Base-by-base conservation (phyloP, 30 jellyfish, hydroid and myxozoan species). In the Sanderia malayensis region DNA sequence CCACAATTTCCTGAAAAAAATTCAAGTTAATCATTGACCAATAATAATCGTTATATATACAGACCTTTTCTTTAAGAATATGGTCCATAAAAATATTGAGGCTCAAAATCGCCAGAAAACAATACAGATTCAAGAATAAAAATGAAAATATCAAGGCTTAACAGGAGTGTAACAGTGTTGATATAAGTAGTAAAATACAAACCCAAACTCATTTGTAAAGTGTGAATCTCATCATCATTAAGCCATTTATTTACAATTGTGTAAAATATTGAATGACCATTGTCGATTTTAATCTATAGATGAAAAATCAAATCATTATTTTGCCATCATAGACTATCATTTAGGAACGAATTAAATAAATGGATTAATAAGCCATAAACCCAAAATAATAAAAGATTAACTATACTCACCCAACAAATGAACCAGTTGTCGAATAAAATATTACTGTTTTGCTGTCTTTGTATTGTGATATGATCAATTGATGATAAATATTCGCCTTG, bases 231-330 rank as follows among this genome's bases (percentile, higher is more conserved):
- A 31, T 66, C 60, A 55, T 78, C 89, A 1, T 57, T 26, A 9
- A 78, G 13, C 89, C 89, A 78, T 53, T 58, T 64, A 44, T 78
- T 78, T 15, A 66, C 89, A 53, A 66, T 45, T 11, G 69, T 37
- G 15, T 64, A 59, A 61, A 64, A 78, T 23, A 52, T 78, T n/a
- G 76, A 27, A 4, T 82, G 82, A 4, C 26, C 80, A 15, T 30
- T 41, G 23, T 78, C 82, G 55, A 78, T 31, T 34, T 55, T 53
- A 8, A 78, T 65, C 89, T 78, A 31, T 34, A 31, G 25, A 10
- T 27, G n/a, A 73, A 73, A 17, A 28, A 44, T 49, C 18, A 49
- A 49, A 9, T 49, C 11, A 15, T 15, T 15, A 8, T 15, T 15
- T 15, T 41, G 15, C 11, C 15, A 6, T 41, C 55, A 15, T 41